Evolutionary conservation across 2,113 vertebrate species (phyloP).

Genomic region (Lethenteron camtschaticum): DNA sequence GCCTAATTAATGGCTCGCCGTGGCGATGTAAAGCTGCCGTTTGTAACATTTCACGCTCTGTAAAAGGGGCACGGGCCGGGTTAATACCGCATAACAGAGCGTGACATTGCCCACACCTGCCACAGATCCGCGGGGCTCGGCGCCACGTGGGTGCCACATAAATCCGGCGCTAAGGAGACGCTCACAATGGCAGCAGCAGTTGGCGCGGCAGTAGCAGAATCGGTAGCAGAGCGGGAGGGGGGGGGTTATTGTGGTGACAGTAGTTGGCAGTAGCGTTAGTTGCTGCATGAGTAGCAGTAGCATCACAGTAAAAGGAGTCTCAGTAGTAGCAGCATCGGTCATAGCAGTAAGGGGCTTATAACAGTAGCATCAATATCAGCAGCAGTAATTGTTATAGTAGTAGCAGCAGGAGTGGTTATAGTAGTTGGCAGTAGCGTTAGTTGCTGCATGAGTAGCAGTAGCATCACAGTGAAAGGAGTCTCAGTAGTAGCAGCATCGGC

Average conservation of each 20-base stretch:
- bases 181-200: neutral
- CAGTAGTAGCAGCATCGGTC: neutral
- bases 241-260: neutral
- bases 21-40: conserved; percentile 3
- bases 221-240: neutral
- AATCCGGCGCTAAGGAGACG: too few relatives aligned
- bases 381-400: too few relatives aligned
- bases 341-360: too few relatives aligned
- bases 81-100: conserved; percentile 5
- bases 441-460: too few relatives aligned
- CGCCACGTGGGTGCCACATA: neutral
- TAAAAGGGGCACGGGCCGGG: conserved; percentile 3
- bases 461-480: too few relatives aligned
- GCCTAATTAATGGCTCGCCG: conserved; percentile 3
- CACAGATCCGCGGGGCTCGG: neutral
- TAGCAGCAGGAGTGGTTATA: too few relatives aligned
- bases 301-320: neutral
- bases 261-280: neutral
- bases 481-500: too few relatives aligned
- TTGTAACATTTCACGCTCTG: conserved; percentile 1
- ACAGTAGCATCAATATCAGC: too few relatives aligned
- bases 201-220: neutral
- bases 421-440: too few relatives aligned
- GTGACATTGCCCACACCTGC: conserved; percentile 4
- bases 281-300: too few relatives aligned